phyloP scores from a whole-genome alignment of 2,797 vertebrate genomes.

The Gila robusta region DNA sequence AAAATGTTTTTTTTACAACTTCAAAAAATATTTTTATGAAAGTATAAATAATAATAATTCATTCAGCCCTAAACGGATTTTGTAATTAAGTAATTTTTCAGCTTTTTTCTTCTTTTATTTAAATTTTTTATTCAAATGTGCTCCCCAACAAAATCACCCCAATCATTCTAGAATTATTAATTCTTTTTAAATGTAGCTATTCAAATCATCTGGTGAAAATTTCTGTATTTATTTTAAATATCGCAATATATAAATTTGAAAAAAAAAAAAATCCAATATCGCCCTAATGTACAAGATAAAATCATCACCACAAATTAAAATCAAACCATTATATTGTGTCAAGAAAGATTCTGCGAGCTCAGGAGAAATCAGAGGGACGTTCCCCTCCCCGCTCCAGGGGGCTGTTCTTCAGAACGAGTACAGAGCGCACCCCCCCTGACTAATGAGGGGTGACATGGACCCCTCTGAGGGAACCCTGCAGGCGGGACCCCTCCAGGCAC shows the following conservation, averaged over 20 bases:
- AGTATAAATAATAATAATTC: neutral
- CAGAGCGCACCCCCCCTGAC: conserved; percentile 70
- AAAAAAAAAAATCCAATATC: neutral
- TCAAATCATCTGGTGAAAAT: neutral
- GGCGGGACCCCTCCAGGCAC: conserved; percentile 82
- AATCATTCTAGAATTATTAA: neutral
- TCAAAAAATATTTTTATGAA: neutral
- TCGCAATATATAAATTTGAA: neutral
- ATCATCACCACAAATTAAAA: conserved; percentile 70
- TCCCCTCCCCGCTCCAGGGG: conserved; percentile 70
- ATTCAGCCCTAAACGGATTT: neutral
- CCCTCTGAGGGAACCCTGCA: conserved; percentile 72
- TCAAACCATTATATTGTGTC: conserved; percentile 73
- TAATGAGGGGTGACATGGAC: conserved; percentile 85
- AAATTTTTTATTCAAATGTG: neutral
- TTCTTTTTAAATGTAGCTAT: neutral
- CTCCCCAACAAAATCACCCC: neutral
- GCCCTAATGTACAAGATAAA: conserved; percentile 61
- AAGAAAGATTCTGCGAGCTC: neutral
- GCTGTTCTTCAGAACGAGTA: conserved; percentile 77
- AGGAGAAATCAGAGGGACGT: conserved; percentile 16
- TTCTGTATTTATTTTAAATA: neutral
- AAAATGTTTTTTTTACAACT: neutral
- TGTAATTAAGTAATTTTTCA: too few species aligned
- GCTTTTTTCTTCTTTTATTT: too few species aligned